These are phyloP conservation scores for Caenorhabditis sp. DNA, from an alignment of 2,888 invertebrate species.

Conservation along the genomic window DNA sequence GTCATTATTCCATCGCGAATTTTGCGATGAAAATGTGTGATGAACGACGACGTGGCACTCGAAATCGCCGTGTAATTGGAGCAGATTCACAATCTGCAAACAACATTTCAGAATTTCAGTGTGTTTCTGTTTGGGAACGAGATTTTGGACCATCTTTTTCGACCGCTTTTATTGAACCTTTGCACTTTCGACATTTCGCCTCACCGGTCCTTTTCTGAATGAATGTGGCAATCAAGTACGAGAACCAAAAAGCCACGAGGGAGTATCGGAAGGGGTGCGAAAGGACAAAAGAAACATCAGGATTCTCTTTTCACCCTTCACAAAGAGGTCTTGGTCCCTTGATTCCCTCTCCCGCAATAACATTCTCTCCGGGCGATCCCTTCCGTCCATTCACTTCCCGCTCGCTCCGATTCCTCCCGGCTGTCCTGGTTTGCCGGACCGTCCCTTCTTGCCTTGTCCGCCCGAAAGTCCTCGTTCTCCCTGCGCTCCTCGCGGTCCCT, in stretches of 20 bases:
- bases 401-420: constrained; percentile 60
- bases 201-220: too few relatives aligned
- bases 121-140: too few relatives aligned
- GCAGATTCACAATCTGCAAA: constrained; percentile 20
- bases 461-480: constrained; percentile 68
- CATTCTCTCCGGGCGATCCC: constrained; percentile 66
- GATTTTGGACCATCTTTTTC: too few relatives aligned
- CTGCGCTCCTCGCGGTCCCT: constrained; percentile 68
- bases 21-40: constrained; percentile 6
- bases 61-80: constrained; percentile 3
- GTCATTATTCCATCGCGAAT: constrained; percentile 10
- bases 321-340: too few relatives aligned
- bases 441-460: constrained; percentile 50
- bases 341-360: constrained; percentile 70
- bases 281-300: too few relatives aligned
- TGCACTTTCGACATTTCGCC: too few relatives aligned
- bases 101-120: too few relatives aligned
- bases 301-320: too few relatives aligned
- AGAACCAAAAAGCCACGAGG: too few relatives aligned
- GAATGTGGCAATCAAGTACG: too few relatives aligned
- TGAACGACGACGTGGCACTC: constrained; percentile 31
- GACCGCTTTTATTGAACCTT: too few relatives aligned
- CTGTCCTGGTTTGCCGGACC: constrained; percentile 60
- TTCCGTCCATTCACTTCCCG: constrained; percentile 60
- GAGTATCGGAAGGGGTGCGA: too few relatives aligned